phyloP scores from a whole-genome alignment of 1,140 invertebrate genomes.

The Idris sp. region DNA sequence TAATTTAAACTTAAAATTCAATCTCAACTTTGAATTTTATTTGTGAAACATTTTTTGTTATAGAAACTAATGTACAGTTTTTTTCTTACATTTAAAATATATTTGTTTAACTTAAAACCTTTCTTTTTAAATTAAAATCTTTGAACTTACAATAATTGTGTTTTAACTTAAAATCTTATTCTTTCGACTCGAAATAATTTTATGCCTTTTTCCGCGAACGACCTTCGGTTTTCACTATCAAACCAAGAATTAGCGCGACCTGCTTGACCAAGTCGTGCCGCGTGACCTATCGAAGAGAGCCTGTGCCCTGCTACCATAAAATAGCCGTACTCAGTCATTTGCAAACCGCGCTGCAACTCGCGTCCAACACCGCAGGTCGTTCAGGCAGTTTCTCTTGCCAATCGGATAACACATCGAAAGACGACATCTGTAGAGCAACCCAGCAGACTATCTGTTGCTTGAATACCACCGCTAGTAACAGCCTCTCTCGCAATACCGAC shows the following conservation, averaged over 20 bases:
- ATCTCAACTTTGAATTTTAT: too few relatives aligned
- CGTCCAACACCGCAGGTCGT: slow-evolving; percentile 62
- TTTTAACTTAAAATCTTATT: too few relatives aligned
- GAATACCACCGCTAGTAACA: slow-evolving; percentile 38
- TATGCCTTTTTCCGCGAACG: slow-evolving; percentile 1
- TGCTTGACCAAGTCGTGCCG: slow-evolving; percentile 66
- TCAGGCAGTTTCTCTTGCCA: slow-evolving; percentile 27
- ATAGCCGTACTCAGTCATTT: slow-evolving; percentile 71
- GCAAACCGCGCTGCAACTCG: slow-evolving; percentile 71
- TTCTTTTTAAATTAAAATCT: too few relatives aligned
- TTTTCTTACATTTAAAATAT: too few relatives aligned
- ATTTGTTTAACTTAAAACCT: too few relatives aligned
- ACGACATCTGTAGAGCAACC: slow-evolving; percentile 62
- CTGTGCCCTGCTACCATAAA: slow-evolving; percentile 61
- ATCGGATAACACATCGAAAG: slow-evolving; percentile 27
- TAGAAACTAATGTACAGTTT: too few relatives aligned
- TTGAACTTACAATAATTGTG: too few relatives aligned
- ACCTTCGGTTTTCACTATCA: slow-evolving; percentile 20
- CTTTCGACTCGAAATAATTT: too few relatives aligned
- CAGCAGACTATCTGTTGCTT: slow-evolving; percentile 39
- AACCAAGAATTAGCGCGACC: slow-evolving; percentile 65
- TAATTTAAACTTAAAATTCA: too few relatives aligned
- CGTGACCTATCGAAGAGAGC: slow-evolving; percentile 60
- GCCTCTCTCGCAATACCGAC: slow-evolving; percentile 28
- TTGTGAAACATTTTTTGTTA: too few relatives aligned